Base-by-base conservation (phyloP, 2,113 vertebrate genomes). In the Tragelaphus imberbis region DNA sequence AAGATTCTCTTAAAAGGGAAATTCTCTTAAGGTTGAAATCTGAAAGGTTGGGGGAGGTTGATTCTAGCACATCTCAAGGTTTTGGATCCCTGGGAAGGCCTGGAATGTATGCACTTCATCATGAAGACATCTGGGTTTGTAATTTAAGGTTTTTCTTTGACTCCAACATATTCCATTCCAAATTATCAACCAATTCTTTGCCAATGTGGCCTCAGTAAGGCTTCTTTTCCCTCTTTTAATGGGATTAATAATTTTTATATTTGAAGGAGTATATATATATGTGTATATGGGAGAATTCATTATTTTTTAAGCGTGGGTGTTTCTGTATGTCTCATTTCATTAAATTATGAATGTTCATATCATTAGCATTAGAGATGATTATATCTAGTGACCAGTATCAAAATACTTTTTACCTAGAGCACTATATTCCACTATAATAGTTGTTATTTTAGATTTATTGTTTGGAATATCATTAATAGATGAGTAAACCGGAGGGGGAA, bases 61-160 rank as follows among this genome's bases (percentile, higher is more conserved):
- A 97, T 97, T 92, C 59, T 90, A 77, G 58, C 86, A 95, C 87
- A 95, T 88, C 55, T 47, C 36, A 65, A 94, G 97, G 40, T 85
- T 91, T 95, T 55, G 84, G 56, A 85, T 68, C 12, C 92, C 97
- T 93, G 95, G 75, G 53, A 97, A 96, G 82, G 63, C 96, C 95
- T 97, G 97, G 49, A 40, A 97, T 95, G 79, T 86, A 93, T 87
- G 93, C 86, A 84, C 87, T 95, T 95, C 96, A 96, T 87, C 97
- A 92, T 96, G 98, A 98, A 96, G 95, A 98, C 89, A 85, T 90
- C 96, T 95, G 79, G 97, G 97, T 98, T 98, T 97, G 97, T 97
- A 97, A 98, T 97, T 93, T 95, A 95, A 97, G 86, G 77, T 92
- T 98, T 96, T 98, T 44, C 71, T 97, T 97, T 94, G 30, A 97